Evolutionary conservation across 1,140 invertebrate genomes (phyloP).

Genomic region (Pentalonia nigronervosa): DNA sequence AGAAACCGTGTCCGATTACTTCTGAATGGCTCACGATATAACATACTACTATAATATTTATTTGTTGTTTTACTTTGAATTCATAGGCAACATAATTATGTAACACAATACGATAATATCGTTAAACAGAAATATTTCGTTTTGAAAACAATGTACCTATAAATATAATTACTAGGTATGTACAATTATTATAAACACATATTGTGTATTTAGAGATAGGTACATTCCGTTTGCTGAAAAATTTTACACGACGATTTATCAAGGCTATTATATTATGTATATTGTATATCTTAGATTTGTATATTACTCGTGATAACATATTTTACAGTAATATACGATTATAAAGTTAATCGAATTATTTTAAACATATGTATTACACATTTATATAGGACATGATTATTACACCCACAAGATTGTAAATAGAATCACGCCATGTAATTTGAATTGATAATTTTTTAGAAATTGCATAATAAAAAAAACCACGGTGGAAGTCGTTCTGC

Average conservation of each 20-base stretch:
- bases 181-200: neutral
- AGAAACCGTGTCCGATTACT: slow-evolving; percentile 24
- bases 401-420: no score
- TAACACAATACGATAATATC: slow-evolving; percentile 20
- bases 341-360: no score
- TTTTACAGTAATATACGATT: no score
- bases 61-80: neutral
- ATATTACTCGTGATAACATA: no score
- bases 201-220: neutral
- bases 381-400: no score
- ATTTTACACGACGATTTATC: neutral
- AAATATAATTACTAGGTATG: neutral
- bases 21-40: neutral
- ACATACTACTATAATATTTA: neutral
- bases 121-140: neutral
- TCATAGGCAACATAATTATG: neutral
- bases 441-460: no score
- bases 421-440: no score
- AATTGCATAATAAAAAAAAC: no score
- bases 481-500: no score
- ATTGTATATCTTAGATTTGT: neutral
- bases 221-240: neutral
- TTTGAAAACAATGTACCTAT: neutral
- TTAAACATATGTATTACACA: no score
- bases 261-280: neutral